Evolutionary conservation across 2,888 invertebrate species (phyloP).

Genomic region (Lucinisca nassula): DNA sequence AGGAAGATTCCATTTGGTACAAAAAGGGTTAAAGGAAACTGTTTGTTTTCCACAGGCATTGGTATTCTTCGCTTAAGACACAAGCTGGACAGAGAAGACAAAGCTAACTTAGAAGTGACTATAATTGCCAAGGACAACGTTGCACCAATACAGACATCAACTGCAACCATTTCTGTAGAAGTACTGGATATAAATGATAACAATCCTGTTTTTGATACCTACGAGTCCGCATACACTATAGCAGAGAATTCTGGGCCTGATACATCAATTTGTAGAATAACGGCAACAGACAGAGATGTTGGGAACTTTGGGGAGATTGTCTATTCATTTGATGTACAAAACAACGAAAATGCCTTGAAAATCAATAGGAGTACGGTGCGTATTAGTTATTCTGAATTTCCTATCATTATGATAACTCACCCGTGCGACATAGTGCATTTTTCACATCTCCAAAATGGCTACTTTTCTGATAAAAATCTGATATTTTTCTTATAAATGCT

Average conservation of each 20-base stretch:
- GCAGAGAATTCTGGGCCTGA: slow-evolving; percentile 76
- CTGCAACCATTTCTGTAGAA: slow-evolving; percentile 91
- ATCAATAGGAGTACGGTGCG: slow-evolving; percentile 89
- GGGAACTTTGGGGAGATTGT: slow-evolving; percentile 91
- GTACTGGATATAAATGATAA: slow-evolving; percentile 94
- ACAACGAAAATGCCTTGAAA: slow-evolving; percentile 92
- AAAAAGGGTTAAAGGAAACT: no score
- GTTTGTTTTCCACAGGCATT: background rate
- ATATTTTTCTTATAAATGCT: no score
- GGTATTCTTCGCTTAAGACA: slow-evolving; percentile 85
- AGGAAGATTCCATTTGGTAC: no score
- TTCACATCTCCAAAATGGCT: no score
- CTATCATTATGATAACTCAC: no score
- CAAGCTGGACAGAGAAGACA: slow-evolving; percentile 90
- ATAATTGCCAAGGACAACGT: slow-evolving; percentile 82
- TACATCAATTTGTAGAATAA: slow-evolving; percentile 91
- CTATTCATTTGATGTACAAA: slow-evolving; percentile 91
- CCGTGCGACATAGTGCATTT: no score
- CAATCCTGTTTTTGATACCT: slow-evolving; percentile 90
- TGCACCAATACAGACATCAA: slow-evolving; percentile 73
- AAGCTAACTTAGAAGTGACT: slow-evolving; percentile 71
- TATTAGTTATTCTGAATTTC: no score
- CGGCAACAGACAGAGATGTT: slow-evolving; percentile 91
- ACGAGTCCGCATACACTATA: slow-evolving; percentile 59
- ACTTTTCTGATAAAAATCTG: no score